Evolutionary conservation across 2,888 invertebrate species (phyloP).

Genomic region (Rhagium mordax): DNA sequence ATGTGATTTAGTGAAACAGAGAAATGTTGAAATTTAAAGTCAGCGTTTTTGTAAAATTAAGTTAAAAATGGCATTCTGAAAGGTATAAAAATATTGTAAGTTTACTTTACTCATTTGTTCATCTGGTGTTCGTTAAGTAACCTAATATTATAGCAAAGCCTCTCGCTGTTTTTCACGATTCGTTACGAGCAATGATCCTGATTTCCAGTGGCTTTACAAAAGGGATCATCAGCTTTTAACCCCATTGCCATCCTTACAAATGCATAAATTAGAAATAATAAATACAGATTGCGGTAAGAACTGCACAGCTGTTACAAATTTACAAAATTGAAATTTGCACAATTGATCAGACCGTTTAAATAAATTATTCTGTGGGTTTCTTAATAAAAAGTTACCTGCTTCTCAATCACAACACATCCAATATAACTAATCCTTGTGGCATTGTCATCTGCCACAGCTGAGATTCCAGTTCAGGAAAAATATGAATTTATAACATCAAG

Average conservation of each 20-base stretch:
- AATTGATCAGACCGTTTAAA: too few species aligned
- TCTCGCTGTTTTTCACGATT: conserved; percentile 51
- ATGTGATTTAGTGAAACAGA: conserved; percentile 8
- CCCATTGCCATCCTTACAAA: neutral
- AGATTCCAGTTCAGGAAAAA: too few species aligned
- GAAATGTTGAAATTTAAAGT: conserved; percentile 44
- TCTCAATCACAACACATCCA: too few species aligned
- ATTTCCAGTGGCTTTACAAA: conserved; percentile 47
- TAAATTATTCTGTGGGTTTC: too few species aligned
- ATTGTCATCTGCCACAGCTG: too few species aligned
- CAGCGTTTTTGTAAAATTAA: conserved; percentile 54
- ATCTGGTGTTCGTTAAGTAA: conserved; percentile 65
- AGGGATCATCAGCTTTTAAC: conserved; percentile 3
- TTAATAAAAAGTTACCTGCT: too few species aligned
- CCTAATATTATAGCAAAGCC: conserved; percentile 61
- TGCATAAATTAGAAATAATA: conserved; percentile 10
- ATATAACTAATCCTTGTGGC: too few species aligned
- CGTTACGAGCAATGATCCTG: conserved; percentile 55
- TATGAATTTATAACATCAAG: too few species aligned
- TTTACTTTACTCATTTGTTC: conserved; percentile 65
- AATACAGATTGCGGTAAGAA: neutral
- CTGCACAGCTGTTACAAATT: neutral
- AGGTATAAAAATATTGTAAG: conserved; percentile 65
- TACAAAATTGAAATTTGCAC: too few species aligned
- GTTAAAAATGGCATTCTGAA: conserved; percentile 55